These are phyloP conservation scores for Delphinus delphis DNA, from an alignment of 2,113 vertebrate genomes.

Conservation along the genomic window DNA sequence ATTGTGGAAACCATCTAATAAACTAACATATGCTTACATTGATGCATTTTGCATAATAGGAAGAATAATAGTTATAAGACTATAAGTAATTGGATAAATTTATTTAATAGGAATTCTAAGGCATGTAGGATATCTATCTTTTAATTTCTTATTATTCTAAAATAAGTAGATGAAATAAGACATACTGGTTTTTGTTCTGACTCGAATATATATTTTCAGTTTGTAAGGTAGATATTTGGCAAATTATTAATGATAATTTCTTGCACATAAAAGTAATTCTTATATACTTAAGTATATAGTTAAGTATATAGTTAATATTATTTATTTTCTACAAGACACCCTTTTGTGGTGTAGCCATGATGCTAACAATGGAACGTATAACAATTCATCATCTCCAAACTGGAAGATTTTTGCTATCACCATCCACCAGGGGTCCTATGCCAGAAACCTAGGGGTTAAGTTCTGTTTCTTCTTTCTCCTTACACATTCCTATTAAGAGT, in stretches of 20 bases:
- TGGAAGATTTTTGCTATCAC: background rate
- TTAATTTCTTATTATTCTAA: constrained; percentile 30
- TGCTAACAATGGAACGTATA: background rate
- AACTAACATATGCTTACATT: background rate
- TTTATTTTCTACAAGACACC: background rate
- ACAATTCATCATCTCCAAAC: background rate
- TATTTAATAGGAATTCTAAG: background rate
- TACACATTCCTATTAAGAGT: background rate
- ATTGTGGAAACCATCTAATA: background rate
- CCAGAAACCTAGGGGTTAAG: background rate
- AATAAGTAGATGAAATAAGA: background rate
- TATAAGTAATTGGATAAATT: background rate
- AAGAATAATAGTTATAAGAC: background rate
- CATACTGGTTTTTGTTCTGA: background rate
- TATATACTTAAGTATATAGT: background rate
- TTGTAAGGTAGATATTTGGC: background rate
- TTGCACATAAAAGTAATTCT: background rate
- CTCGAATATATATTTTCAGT: background rate
- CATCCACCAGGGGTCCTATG: background rate
- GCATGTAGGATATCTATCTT: background rate
- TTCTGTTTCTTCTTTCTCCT: background rate
- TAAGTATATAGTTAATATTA: background rate
- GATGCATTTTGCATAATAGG: background rate
- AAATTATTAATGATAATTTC: background rate
- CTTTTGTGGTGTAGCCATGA: background rate